Evolutionary conservation across 1,140 invertebrate genomes (phyloP).

Genomic region (Zophobas atratus): DNA sequence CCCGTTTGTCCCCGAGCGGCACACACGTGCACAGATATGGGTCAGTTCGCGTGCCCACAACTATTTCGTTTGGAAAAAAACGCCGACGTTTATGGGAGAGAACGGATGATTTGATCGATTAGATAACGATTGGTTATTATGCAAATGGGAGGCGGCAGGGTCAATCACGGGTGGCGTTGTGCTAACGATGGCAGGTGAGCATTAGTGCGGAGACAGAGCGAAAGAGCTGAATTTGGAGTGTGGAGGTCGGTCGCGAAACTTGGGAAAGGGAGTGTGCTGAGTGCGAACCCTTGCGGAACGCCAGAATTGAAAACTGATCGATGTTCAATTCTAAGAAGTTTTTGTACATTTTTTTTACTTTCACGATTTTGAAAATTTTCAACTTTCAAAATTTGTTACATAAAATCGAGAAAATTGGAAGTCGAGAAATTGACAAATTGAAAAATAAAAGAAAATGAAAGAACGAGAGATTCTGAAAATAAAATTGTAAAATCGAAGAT

Average conservation of each 20-base stretch:
- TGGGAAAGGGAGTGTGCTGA: too few species aligned
- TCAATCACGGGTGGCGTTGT: conserved; percentile 12
- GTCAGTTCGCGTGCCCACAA: conserved; percentile 30
- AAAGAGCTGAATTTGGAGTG: too few species aligned
- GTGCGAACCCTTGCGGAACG: too few species aligned
- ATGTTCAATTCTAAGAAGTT: too few species aligned
- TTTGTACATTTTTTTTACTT: too few species aligned
- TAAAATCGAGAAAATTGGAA: not conserved
- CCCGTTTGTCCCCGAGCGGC: conserved; percentile 1
- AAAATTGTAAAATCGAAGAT: too few species aligned
- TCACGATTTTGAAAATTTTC: not conserved
- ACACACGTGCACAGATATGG: conserved; percentile 28
- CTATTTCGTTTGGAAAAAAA: conserved; percentile 33
- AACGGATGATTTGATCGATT: conserved; percentile 36
- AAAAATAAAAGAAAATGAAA: too few species aligned
- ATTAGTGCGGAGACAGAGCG: too few species aligned
- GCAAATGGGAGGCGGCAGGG: conserved; percentile 18
- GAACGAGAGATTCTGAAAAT: too few species aligned
- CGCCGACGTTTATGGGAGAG: conserved; percentile 17
- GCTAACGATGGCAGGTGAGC: not conserved
- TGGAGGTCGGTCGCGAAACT: too few species aligned
- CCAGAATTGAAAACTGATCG: too few species aligned
- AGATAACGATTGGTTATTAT: conserved; percentile 35
- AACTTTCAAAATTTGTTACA: not conserved
- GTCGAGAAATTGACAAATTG: too few species aligned